Evolutionary conservation across 2,888 invertebrate species (phyloP), one percentile per base, ranked within the genome.

Genomic region (Caenorhabditis drosophilae): DNA sequence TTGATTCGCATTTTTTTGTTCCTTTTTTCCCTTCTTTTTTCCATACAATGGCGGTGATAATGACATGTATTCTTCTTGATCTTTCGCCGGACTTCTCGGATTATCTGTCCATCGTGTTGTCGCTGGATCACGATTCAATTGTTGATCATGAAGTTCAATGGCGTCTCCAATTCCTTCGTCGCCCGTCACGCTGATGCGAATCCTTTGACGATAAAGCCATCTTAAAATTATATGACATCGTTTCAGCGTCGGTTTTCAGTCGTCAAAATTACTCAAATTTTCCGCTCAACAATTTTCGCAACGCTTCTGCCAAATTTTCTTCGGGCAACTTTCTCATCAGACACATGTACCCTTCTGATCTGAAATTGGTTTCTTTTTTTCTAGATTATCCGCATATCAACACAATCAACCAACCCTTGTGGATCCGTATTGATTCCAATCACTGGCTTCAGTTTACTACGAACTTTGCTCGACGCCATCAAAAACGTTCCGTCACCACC

Each of bases 351-450:
- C 98, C 97, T 78, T 94, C 94, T 0, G 97, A 97, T 26, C n/a
- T n/a, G n/a, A n/a, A n/a, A n/a, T n/a, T n/a, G n/a, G n/a, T n/a
- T n/a, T n/a, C n/a, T n/a, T n/a, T n/a, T 70, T 75, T 41, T n/a
- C n/a, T n/a, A n/a, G n/a, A n/a, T n/a, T n/a, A n/a, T n/a, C 38
- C 6, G 15, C 16, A 38, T 16, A 11, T n/a, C 18, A n/a, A 38
- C 16, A 11, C 38, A 12, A 7, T 38, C 38, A n/a, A 38, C 86
- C n/a, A n/a, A n/a, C n/a, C 86, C 85, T 20, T 89, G 89, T 0
- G 96, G 95, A 83, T 96, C 92, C 18, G 96, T 96, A 86, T 98
- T 98, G 78, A 98, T 91, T 0, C 97, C 97, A 77, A 98, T 89
- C 57, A 98, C 90, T n/a, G 95, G 93, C 81, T 92, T 95, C 70